A percentile compares a stretch with the other conserved stretches of the same genome.
Conservation (phyloP, 2,888 invertebrate species). For the Orchesellides sinensis region DNA sequence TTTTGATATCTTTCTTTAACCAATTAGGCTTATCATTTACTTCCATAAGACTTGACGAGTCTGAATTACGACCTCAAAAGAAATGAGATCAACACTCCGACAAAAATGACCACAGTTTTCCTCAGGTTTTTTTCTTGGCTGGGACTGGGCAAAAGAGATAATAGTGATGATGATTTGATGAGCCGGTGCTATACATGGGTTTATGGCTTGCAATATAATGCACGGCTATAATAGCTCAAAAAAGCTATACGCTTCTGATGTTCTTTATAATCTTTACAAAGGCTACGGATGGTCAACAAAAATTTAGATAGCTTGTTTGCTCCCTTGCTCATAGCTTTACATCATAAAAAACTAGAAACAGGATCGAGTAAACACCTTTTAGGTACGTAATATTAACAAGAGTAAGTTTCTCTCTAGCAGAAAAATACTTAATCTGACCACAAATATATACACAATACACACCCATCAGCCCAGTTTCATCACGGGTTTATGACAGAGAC, state of each 20-base stretch:
- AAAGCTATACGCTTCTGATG: too few relatives aligned
- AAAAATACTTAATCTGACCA: conserved; percentile 9
- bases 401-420: background rate
- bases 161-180: background rate
- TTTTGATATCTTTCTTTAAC: conserved; percentile 21
- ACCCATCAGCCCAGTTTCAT: conserved; percentile 23
- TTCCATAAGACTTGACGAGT: background rate
- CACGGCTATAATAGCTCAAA: too few relatives aligned
- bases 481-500: background rate
- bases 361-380: background rate
- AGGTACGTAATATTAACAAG: background rate
- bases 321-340: too few relatives aligned
- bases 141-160: background rate
- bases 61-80: conserved; percentile 8
- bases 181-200: conserved; percentile 43
- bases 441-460: conserved; percentile 34
- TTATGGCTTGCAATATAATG: conserved; percentile 51
- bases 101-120: conserved; percentile 2
- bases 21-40: conserved; percentile 48
- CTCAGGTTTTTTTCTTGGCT: too few relatives aligned
- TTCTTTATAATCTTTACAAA: too few relatives aligned
- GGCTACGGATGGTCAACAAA: too few relatives aligned
- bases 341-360: background rate
- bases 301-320: background rate
- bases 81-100: conserved; percentile 9